These are phyloP conservation scores for Conopomorpha cramerella DNA, from an alignment of 1,140 invertebrate species.

Conservation along the genomic window DNA sequence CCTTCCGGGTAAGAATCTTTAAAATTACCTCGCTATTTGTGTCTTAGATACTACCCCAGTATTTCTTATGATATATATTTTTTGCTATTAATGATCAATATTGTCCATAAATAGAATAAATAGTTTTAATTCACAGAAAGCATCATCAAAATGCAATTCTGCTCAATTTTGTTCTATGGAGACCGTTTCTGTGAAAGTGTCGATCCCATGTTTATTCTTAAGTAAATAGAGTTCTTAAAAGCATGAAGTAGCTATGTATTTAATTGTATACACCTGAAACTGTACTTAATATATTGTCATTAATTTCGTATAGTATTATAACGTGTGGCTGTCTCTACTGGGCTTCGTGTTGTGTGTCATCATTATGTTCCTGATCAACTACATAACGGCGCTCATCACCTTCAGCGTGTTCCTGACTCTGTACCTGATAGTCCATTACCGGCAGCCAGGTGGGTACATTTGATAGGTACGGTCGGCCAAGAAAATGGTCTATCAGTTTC, in stretches of 20 bases:
- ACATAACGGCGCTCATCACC: slow-evolving; percentile 89
- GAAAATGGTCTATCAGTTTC: no score
- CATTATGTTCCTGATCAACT: slow-evolving; percentile 96
- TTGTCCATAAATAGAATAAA: neutral
- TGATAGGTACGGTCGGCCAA: no score
- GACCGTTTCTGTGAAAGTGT: no score
- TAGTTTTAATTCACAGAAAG: neutral
- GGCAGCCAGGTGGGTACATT: slow-evolving; percentile 83
- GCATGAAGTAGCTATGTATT: neutral
- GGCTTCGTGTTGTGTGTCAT: slow-evolving; percentile 88
- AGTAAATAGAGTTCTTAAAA: no score
- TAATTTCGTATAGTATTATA: slow-evolving; percentile 80
- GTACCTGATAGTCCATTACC: slow-evolving; percentile 83
- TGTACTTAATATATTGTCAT: slow-evolving; percentile 1
- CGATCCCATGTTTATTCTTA: no score
- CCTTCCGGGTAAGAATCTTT: slow-evolving; percentile 71
- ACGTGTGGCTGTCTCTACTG: slow-evolving; percentile 91
- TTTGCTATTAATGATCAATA: neutral
- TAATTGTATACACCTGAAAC: no score
- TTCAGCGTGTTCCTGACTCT: slow-evolving; percentile 81
- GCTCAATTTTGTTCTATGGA: neutral
- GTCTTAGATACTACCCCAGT: neutral
- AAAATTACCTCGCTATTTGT: neutral
- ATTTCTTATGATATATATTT: neutral
- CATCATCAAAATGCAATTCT: neutral